Conservation (phyloP, 2,113 vertebrate species). For the Alethe diademata region DNA sequence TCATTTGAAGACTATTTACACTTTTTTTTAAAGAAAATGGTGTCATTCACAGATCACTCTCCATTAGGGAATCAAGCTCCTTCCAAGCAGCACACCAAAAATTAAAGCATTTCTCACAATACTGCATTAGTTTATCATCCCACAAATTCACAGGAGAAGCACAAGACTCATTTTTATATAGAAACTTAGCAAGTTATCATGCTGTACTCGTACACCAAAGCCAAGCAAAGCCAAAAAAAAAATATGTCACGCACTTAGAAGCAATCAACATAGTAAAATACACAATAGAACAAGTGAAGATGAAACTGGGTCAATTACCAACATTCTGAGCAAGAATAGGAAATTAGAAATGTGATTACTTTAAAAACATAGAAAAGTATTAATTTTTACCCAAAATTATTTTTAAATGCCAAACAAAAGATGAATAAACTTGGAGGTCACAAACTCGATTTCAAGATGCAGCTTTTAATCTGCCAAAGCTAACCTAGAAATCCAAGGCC, state of each 20-base stretch:
- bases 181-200: neutral
- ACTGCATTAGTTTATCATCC: neutral
- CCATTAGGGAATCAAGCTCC: neutral
- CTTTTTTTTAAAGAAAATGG: neutral
- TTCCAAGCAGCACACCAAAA: neutral
- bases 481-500: neutral
- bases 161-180: neutral
- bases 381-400: neutral
- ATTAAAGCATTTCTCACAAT: neutral
- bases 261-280: neutral
- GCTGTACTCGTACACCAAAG: neutral
- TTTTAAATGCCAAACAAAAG: neutral
- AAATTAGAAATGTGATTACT: neutral
- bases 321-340: neutral
- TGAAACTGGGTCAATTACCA: neutral
- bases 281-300: neutral
- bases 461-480: neutral
- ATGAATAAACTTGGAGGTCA: neutral
- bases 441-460: neutral
- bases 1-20: neutral
- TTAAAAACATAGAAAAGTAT: neutral
- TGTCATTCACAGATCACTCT: neutral
- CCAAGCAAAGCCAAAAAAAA: neutral
- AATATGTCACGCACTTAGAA: neutral
- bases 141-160: neutral